Evolutionary conservation across 2,888 invertebrate genomes (phyloP).

Genomic region (Bombylius major): DNA sequence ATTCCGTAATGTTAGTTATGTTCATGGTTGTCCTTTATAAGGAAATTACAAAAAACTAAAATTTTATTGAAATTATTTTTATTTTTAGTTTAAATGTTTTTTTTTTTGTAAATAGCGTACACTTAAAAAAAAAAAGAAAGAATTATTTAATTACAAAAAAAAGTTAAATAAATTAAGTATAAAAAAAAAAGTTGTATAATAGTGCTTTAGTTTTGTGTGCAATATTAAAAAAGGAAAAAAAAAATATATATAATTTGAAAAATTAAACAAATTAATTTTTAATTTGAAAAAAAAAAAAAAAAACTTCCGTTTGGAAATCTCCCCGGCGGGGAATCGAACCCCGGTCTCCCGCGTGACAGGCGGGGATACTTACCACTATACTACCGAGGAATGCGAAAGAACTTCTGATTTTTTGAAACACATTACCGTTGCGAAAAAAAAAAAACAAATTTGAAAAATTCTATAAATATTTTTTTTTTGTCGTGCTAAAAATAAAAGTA

Average conservation of each 20-base stretch:
- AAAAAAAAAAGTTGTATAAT: not conserved
- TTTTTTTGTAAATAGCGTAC: no score
- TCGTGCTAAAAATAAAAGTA: no score
- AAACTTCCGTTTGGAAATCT: conserved; percentile 12
- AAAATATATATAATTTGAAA: not conserved
- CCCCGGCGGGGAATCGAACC: conserved; percentile 41
- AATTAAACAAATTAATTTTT: not conserved
- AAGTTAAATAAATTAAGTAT: no score
- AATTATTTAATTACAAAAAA: no score
- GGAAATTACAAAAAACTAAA: not conserved
- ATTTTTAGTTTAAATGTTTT: not conserved
- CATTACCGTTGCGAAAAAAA: no score
- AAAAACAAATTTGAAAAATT: no score
- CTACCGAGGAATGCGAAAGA: conserved; percentile 12
- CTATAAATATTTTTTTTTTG: no score
- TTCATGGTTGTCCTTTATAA: conserved; percentile 58
- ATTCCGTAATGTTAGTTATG: conserved; percentile 60
- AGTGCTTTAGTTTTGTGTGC: not conserved
- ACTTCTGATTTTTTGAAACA: no score
- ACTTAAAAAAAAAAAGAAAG: no score
- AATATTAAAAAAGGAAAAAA: not conserved
- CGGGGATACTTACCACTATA: conserved; percentile 40
- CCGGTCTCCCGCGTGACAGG: conserved; percentile 40
- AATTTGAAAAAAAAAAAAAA: no score
- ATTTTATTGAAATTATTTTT: no score